These are phyloP conservation scores for Palloptera scutellata DNA, from an alignment of 2,888 invertebrate genomes.

Conservation along the genomic window DNA sequence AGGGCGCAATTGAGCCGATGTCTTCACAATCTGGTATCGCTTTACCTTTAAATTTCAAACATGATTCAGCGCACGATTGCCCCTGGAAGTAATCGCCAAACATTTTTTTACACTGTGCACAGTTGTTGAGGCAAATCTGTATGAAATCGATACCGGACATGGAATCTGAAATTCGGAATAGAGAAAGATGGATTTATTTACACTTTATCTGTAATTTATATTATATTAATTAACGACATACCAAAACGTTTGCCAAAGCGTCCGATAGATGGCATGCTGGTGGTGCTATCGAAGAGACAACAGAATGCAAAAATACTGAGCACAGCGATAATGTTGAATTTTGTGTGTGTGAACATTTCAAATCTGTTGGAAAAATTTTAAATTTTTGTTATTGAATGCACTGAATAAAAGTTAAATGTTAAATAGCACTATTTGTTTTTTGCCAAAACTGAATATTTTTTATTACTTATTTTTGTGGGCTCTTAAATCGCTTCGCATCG, in stretches of 20 bases:
- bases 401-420: no score
- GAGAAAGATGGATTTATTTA: not conserved
- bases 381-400: no score
- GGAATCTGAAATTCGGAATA: conserved; percentile 41
- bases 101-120: conserved; percentile 90
- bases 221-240: conserved; percentile 40
- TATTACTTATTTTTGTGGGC: not conserved
- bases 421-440: no score
- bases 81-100: conserved; percentile 87
- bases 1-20: conserved; percentile 80
- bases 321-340: conserved; percentile 41
- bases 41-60: conserved; percentile 83
- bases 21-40: conserved; percentile 87
- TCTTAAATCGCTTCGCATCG: conserved; percentile 24
- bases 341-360: conserved; percentile 43
- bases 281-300: conserved; percentile 43
- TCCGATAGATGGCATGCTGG: conserved; percentile 56
- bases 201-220: not conserved
- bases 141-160: conserved; percentile 66
- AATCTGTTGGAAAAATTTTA: not conserved
- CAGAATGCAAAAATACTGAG: conserved; percentile 44
- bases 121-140: conserved; percentile 83
- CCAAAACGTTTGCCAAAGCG: conserved; percentile 61
- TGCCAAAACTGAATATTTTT: not conserved
- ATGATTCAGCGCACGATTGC: conserved; percentile 83